Evolutionary conservation across 2,888 invertebrate species (phyloP).

Genomic region (Pandemis corylana): DNA sequence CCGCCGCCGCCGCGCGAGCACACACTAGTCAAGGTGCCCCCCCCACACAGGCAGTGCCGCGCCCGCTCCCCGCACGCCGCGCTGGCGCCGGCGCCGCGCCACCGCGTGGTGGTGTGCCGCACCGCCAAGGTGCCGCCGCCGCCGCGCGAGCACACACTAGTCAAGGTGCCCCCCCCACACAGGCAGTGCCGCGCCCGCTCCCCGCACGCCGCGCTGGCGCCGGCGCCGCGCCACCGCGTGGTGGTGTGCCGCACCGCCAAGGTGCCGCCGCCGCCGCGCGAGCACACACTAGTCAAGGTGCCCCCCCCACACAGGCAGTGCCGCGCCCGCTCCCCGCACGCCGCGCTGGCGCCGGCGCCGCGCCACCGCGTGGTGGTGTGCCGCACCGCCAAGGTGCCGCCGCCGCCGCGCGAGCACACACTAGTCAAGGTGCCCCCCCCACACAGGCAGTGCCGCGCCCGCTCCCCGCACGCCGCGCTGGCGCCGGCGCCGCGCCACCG

Average conservation of each 20-base stretch:
- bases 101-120: slow-evolving; percentile 56
- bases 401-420: slow-evolving; percentile 69
- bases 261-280: slow-evolving; percentile 52
- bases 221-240: slow-evolving; percentile 50
- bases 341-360: too few relatives aligned
- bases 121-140: slow-evolving; percentile 36
- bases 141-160: slow-evolving; percentile 73
- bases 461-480: too few relatives aligned
- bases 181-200: slow-evolving; percentile 39
- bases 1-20: slow-evolving; percentile 59
- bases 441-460: too few relatives aligned
- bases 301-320: too few relatives aligned
- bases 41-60: slow-evolving; percentile 37
- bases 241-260: slow-evolving; percentile 51
- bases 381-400: slow-evolving; percentile 35
- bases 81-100: slow-evolving; percentile 42
- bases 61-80: too few relatives aligned
- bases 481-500: too few relatives aligned
- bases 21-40: slow-evolving; percentile 75
- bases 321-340: too few relatives aligned
- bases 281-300: slow-evolving; percentile 77
- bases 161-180: slow-evolving; percentile 62
- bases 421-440: slow-evolving; percentile 70
- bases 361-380: slow-evolving; percentile 29
- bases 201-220: too few relatives aligned